phyloP scores from a whole-genome alignment of 1,140 invertebrate species.

The Solenopsis invicta region DNA sequence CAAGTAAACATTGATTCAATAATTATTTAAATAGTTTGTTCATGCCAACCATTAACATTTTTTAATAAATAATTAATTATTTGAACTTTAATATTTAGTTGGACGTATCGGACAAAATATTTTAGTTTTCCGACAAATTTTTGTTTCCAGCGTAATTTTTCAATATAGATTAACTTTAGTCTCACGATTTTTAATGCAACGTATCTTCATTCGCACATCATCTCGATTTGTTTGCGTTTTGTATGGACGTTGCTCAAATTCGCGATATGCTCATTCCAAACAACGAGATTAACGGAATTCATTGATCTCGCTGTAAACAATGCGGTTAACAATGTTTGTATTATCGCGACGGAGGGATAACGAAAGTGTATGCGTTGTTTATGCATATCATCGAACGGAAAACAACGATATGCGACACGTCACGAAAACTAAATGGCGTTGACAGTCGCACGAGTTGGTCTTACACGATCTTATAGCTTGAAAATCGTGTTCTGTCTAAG shows the following conservation, averaged over 20 bases:
- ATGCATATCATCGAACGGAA: background rate
- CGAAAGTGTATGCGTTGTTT: background rate
- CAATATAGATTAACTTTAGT: no score
- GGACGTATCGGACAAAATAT: no score
- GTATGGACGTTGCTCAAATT: background rate
- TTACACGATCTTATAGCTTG: background rate
- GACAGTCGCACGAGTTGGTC: background rate
- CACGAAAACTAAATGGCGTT: background rate
- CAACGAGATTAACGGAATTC: background rate
- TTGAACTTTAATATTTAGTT: no score
- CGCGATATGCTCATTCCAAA: background rate
- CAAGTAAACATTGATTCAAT: no score
- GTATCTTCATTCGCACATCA: background rate
- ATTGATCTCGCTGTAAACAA: background rate
- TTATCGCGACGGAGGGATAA: background rate
- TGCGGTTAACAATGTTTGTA: background rate
- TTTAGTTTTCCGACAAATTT: no score
- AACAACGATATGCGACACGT: background rate
- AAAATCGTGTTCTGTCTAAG: conserved; percentile 1
- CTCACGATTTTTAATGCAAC: conserved; percentile 2
- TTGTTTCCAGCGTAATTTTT: no score
- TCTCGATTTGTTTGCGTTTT: background rate
- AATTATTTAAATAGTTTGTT: no score
- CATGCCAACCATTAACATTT: no score
- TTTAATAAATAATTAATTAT: no score